phyloP scores from a whole-genome alignment of 2,888 invertebrate genomes.

The Osedax frankpressi region DNA sequence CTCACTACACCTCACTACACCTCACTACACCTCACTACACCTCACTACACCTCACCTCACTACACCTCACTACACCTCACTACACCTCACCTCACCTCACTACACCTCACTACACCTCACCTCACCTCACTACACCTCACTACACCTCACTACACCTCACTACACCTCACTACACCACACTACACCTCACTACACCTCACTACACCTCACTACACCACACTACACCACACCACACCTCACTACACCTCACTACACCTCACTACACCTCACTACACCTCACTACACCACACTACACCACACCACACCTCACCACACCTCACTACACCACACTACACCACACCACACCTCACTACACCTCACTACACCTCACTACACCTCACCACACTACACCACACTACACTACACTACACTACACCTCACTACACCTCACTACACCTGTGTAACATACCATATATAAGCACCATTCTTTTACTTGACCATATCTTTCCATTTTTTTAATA shows the following conservation, averaged over 20 bases:
- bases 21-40: not conserved
- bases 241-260: conserved; percentile 5
- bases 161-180: not conserved
- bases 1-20: not conserved
- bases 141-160: not conserved
- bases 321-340: not conserved
- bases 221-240: not conserved
- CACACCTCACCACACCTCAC: not conserved
- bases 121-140: not conserved
- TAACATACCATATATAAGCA: too few relatives aligned
- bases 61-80: not conserved
- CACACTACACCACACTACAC: not conserved
- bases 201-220: not conserved
- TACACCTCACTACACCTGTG: not conserved
- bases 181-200: not conserved
- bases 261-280: not conserved
- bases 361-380: not conserved
- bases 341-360: not conserved
- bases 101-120: conserved; percentile 5
- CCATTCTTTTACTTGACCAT: not conserved
- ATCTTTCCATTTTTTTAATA: not conserved
- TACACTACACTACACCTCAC: conserved; percentile 1
- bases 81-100: conserved; percentile 12
- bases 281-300: not conserved
- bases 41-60: not conserved